Conservation (phyloP, 2,113 vertebrate genomes). For the Tachysurus fulvidraco region DNA sequence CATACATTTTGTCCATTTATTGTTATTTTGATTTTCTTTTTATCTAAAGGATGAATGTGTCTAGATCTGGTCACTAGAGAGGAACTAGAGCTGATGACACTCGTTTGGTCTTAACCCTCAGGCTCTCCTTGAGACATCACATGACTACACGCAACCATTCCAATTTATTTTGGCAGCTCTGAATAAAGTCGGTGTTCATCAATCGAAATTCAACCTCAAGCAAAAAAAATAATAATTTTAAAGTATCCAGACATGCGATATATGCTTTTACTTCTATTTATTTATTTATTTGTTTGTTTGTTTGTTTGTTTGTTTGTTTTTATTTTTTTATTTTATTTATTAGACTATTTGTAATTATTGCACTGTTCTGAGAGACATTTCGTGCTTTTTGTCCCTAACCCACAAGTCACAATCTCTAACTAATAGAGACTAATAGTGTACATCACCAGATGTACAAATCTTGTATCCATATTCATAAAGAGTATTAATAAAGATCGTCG, state of each 20-base stretch:
- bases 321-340: too few relatives aligned
- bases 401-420: neutral
- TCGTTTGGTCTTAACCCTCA: neutral
- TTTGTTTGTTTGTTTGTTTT: too few relatives aligned
- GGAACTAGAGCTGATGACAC: neutral
- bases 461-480: neutral
- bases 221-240: neutral
- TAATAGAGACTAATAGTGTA: too few relatives aligned
- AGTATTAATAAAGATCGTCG: neutral
- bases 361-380: neutral
- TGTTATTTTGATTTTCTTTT: too few relatives aligned
- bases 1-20: too few relatives aligned
- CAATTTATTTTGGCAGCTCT: neutral
- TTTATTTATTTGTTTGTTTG: too few relatives aligned
- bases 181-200: too few relatives aligned
- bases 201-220: neutral
- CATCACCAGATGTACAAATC: neutral
- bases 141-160: neutral
- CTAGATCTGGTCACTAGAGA: neutral
- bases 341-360: too few relatives aligned
- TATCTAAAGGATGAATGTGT: neutral
- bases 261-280: too few relatives aligned
- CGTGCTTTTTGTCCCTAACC: neutral
- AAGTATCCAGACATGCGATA: neutral
- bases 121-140: neutral